Conservation (phyloP, 1,140 invertebrate genomes). For the Whitmania pigra region DNA sequence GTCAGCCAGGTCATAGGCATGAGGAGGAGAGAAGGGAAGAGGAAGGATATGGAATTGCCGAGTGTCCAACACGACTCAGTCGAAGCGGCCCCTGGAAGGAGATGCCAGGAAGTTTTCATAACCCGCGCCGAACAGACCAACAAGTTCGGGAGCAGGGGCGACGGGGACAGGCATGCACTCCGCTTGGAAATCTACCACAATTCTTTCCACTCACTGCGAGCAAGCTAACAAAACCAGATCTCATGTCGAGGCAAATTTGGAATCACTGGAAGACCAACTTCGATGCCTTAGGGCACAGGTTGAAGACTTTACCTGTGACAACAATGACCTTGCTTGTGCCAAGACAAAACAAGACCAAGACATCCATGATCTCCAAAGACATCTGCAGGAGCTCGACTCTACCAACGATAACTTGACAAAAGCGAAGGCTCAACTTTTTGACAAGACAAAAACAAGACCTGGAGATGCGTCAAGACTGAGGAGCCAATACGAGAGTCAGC, state of each 20-base stretch:
- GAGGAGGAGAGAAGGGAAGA: slow-evolving; percentile 38
- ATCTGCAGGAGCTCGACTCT: slow-evolving; percentile 41
- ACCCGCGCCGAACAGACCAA: slow-evolving; percentile 35
- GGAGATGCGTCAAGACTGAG: slow-evolving; percentile 36
- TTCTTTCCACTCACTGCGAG: slow-evolving; percentile 34
- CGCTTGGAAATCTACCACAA: slow-evolving; percentile 41
- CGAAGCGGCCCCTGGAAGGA: slow-evolving; percentile 36
- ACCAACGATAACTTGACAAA: slow-evolving; percentile 38
- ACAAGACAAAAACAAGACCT: slow-evolving; percentile 38
- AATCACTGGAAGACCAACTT: slow-evolving; percentile 35
- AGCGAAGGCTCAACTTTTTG: slow-evolving; percentile 35
- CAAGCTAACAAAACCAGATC: slow-evolving; percentile 35
- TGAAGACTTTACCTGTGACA: slow-evolving; percentile 38
- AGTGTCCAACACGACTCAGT: slow-evolving; percentile 34
- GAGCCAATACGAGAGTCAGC: slow-evolving; percentile 26
- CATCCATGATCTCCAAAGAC: slow-evolving; percentile 42
- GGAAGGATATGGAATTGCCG: slow-evolving; percentile 39
- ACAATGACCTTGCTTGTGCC: slow-evolving; percentile 35
- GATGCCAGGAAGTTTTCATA: slow-evolving; percentile 38
- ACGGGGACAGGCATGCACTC: slow-evolving; percentile 40
- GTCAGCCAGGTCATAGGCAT: slow-evolving; percentile 34
- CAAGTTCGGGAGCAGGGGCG: slow-evolving; percentile 25
- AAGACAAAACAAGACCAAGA: slow-evolving; percentile 40
- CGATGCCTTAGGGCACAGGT: slow-evolving; percentile 36
- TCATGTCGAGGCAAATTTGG: slow-evolving; percentile 36